Conservation (phyloP, 2,888 invertebrate species). For the Drosophila tanythrix region DNA sequence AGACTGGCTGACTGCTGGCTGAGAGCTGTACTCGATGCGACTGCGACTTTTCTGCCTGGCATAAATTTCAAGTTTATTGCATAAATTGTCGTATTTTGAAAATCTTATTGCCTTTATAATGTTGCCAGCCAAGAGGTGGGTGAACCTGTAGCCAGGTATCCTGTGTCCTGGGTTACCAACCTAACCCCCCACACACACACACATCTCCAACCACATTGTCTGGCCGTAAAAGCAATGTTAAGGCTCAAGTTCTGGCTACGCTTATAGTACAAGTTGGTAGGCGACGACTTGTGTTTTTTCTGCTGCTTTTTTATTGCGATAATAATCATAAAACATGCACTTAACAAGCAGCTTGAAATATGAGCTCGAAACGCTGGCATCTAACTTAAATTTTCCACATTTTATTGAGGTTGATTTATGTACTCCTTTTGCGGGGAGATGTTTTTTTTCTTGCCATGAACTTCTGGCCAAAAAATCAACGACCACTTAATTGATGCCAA, state of each 20-base stretch:
- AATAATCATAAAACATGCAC: constrained; percentile 82
- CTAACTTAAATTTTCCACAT: constrained; percentile 75
- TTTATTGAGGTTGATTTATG: constrained; percentile 75
- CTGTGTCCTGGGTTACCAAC: constrained; percentile 1
- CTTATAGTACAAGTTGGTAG: constrained; percentile 27
- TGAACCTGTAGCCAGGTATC: constrained; percentile 25
- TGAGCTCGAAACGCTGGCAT: constrained; percentile 56
- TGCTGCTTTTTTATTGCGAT: constrained; percentile 72
- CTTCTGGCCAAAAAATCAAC: constrained; percentile 50
- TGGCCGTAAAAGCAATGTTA: constrained; percentile 34
- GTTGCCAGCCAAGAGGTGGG: constrained; percentile 41
- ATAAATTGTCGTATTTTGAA: constrained; percentile 82
- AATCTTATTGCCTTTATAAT: constrained; percentile 82
- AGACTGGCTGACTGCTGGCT: constrained; percentile 21
- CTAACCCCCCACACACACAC: not conserved
- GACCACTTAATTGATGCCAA: constrained; percentile 69
- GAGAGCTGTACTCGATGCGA: constrained; percentile 25
- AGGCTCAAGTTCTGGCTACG: constrained; percentile 21
- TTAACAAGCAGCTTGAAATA: constrained; percentile 81
- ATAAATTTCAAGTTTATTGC: constrained; percentile 81
- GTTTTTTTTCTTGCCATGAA: not conserved
- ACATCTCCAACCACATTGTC: not conserved
- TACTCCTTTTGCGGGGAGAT: constrained; percentile 16
- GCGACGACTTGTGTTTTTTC: constrained; percentile 28
- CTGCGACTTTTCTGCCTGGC: constrained; percentile 43